Conservation (phyloP, 2,797 vertebrate species). For the Scomberomorus guttatus region DNA sequence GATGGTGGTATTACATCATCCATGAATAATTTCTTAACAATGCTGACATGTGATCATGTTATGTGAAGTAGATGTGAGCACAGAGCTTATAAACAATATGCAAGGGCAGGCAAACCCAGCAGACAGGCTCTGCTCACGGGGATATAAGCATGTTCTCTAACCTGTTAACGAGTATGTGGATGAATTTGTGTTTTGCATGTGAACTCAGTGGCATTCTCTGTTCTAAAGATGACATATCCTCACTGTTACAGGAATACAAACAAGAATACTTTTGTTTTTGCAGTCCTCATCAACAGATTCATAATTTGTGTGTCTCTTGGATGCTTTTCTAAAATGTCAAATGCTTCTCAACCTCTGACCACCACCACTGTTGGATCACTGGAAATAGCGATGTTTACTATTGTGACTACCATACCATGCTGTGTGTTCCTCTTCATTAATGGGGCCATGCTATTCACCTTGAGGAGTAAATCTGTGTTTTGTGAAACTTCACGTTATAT, state of each 20-base stretch:
- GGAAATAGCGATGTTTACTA: neutral
- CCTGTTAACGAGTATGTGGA: neutral
- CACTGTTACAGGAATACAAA: neutral
- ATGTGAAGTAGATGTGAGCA: neutral
- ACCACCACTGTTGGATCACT: neutral
- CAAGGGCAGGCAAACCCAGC: neutral
- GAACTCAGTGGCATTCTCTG: neutral
- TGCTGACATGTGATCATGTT: neutral
- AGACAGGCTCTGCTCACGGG: neutral
- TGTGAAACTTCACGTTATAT: slow-evolving; percentile 72
- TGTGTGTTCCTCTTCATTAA: slow-evolving; percentile 54
- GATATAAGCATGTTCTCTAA: too few relatives aligned
- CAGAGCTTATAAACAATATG: neutral
- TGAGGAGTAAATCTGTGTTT: slow-evolving; percentile 69
- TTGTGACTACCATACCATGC: slow-evolving; percentile 4
- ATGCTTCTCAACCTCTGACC: neutral
- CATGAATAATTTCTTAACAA: too few relatives aligned
- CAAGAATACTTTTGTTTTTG: neutral
- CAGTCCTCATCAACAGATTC: neutral
- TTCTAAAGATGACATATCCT: neutral
- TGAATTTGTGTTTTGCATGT: neutral
- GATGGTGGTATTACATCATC: too few relatives aligned
- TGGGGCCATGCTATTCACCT: slow-evolving; percentile 30
- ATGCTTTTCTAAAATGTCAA: neutral
- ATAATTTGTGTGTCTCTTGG: neutral